Base-by-base conservation (phyloP, 2,113 vertebrate species). In the Pagrus major region DNA sequence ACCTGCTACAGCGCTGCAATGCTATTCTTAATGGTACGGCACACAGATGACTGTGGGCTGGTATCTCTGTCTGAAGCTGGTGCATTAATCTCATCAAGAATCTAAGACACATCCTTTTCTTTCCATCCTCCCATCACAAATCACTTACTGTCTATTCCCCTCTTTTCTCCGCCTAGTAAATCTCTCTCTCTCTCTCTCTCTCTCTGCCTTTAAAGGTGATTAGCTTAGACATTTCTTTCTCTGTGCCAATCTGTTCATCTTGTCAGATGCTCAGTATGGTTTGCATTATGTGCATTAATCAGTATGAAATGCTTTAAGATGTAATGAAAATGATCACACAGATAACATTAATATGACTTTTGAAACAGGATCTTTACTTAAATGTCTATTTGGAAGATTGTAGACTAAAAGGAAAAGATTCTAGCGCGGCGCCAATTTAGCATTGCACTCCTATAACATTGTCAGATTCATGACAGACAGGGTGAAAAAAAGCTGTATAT, bases 51-150 rank as follows among this genome's bases (percentile, higher is more conserved):
- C 47, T 51, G 71, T 71, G 75, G 66, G 56, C 73, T 51, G 39
- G 55, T 85, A 69, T 61, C 69, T 66, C 23, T 76, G 37, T 69
- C 70, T 66, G 52, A 60, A 58, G 58, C 39, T 77, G 73, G 63
- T 83, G 71, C 76, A 83, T 80, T 86, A 80, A 78, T 86, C 61
- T 78, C 81, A 80, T 77, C 74, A 83, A 76, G 49, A 76, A 59
- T 61, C 64, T 14, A 58, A 71, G 59, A 63, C 64, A 87, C 83
- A 83, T 84, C 78, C 58, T 74, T 35, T 71, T 61, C 58, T 61
- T 65, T 29, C 77, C 80, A 69, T 31, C 39, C 44, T 69, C 58
- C 68, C 66, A 71, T 82, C 68, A 82, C 83, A 83, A 85, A 86
- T 86, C 74, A 72, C 78, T 78, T 75, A 81, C 58, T 71, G 68